phyloP scores from a whole-genome alignment of 1,140 invertebrate species.

The Helicoverpa armigera region DNA sequence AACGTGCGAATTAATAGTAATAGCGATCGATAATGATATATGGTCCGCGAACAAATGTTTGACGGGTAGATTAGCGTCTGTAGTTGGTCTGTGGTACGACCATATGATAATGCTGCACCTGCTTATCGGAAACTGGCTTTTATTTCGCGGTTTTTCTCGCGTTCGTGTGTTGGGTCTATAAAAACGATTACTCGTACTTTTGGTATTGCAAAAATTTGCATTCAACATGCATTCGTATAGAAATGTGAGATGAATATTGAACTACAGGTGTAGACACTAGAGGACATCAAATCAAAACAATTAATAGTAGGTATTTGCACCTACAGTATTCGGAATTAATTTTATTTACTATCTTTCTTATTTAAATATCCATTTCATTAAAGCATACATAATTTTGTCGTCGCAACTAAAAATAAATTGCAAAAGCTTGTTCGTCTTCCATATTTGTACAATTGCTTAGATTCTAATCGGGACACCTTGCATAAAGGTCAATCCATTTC shows the following conservation, averaged over 20 bases:
- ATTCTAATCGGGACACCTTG: conserved; percentile 65
- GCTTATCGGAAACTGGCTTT: conserved; percentile 42
- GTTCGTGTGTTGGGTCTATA: conserved; percentile 6
- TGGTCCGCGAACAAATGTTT: conserved; percentile 62
- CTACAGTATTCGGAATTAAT: too few species aligned
- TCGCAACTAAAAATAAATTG: conserved; percentile 42
- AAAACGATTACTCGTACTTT: not conserved
- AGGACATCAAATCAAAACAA: too few species aligned
- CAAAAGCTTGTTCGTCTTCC: conserved; percentile 43
- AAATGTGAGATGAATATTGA: not conserved
- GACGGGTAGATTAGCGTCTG: conserved; percentile 62
- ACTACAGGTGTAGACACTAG: not conserved
- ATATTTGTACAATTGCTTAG: conserved; percentile 59
- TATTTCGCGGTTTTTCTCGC: conserved; percentile 30
- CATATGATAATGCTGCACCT: conserved; percentile 45
- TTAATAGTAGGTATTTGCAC: too few species aligned
- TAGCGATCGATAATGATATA: conserved; percentile 73
- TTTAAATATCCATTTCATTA: not conserved
- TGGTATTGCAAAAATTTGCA: not conserved
- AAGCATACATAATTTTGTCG: conserved; percentile 26
- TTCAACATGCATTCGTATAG: not conserved
- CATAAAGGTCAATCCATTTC: conserved; percentile 55
- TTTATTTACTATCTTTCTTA: not conserved
- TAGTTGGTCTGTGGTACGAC: conserved; percentile 44
- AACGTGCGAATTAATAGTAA: conserved; percentile 74